A percentile compares a stretch with the other conserved stretches of the same genome.
phyloP scores from a whole-genome alignment of 2,797 vertebrate genomes.

The Arrhamphus sclerolepis region DNA sequence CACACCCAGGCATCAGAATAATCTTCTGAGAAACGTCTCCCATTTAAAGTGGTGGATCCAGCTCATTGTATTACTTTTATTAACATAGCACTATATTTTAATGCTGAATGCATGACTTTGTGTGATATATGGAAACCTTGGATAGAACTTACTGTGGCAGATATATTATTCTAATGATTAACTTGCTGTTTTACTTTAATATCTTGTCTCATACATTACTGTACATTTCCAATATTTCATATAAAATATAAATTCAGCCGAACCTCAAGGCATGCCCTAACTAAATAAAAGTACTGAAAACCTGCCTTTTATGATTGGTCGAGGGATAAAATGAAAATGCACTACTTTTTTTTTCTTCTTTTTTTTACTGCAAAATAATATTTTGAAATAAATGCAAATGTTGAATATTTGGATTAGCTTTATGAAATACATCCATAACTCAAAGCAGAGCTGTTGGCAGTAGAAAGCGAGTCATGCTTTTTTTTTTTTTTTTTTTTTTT shows the following conservation, averaged over 20 bases:
- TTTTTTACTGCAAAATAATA: no score
- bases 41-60: constrained; percentile 34
- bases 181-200: neutral
- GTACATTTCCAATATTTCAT: neutral
- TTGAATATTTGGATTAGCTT: neutral
- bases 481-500: constrained; percentile 24
- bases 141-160: neutral
- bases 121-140: neutral
- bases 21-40: constrained; percentile 38
- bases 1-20: constrained; percentile 16
- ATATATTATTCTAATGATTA: no score
- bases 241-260: constrained; percentile 4
- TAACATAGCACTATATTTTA: constrained; percentile 6
- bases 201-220: neutral
- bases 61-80: constrained; percentile 24
- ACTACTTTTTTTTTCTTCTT: no score
- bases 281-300: neutral
- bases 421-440: constrained; percentile 10
- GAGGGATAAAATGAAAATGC: neutral
- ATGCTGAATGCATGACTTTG: constrained; percentile 13
- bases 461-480: neutral
- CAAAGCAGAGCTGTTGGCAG: constrained; percentile 3
- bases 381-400: neutral
- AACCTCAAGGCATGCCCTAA: neutral
- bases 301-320: neutral